phyloP scores from a whole-genome alignment of 2,113 vertebrate genomes.

The Tor tambroides region DNA sequence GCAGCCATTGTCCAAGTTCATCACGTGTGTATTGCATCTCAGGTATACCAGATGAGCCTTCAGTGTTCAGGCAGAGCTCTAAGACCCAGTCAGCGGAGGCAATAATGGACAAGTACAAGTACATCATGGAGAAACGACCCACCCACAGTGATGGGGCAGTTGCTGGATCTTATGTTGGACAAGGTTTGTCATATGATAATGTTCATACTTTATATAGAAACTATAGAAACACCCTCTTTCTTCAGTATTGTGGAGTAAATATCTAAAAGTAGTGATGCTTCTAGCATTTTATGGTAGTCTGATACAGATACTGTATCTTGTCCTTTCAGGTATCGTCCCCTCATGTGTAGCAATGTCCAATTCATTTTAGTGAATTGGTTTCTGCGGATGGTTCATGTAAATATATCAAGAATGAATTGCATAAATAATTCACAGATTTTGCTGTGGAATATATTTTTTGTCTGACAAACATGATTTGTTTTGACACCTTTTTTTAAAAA shows the following conservation, averaged over 20 bases:
- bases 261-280: neutral
- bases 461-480: no score
- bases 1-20: neutral
- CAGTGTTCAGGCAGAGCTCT: slow-evolving; percentile 79
- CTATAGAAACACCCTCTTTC: neutral
- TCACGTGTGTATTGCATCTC: neutral
- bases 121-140: slow-evolving; percentile 91
- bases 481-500: no score
- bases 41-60: slow-evolving; percentile 82
- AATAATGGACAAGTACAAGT: slow-evolving; percentile 95
- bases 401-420: no score
- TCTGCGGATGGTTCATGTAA: no score
- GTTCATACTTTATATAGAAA: no score
- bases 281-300: neutral
- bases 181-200: slow-evolving; percentile 72
- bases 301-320: neutral
- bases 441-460: no score
- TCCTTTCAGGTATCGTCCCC: neutral
- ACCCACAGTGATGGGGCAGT: slow-evolving; percentile 86
- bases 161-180: slow-evolving; percentile 79
- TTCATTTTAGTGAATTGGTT: neutral
- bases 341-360: neutral
- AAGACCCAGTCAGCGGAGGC: slow-evolving; percentile 95
- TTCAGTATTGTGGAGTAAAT: neutral
- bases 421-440: no score